Evolutionary conservation across 2,888 invertebrate genomes (phyloP), one percentile per base, ranked within the genome.

Genomic region (Drosophila vallismaia): DNA sequence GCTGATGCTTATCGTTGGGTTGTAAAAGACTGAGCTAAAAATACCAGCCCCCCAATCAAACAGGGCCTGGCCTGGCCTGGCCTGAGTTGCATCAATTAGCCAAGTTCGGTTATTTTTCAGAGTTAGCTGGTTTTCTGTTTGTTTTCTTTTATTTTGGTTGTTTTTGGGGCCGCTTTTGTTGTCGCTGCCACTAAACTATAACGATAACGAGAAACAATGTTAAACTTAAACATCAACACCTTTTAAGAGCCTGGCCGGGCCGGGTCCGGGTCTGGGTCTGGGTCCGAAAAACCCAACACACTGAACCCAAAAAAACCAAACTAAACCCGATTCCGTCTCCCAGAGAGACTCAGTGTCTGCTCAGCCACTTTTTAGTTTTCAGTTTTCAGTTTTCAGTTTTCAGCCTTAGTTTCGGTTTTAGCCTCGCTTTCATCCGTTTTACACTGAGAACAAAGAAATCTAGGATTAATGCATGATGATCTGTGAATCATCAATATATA

Each of bases 221-320:
- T 88, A 86, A 89, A 89, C 89, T 89, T 89, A 89, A 89, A 89
- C 89, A 89, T 89, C 89, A 87, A 89, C 89, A 89, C 89, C 89
- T 89, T 89, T 88, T 88, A 88, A 88, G 84, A 85, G 81, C 81
- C 79, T 80, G 77, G 73, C 71, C 73, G 69, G 68, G n/a, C n/a
- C n/a, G n/a, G n/a, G n/a, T n/a, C n/a, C n/a, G n/a, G n/a, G n/a
- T n/a, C n/a, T n/a, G n/a, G n/a, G n/a, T n/a, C n/a, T n/a, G n/a
- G n/a, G 56, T 44, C 50, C 54, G 19, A 50, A 56, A 45, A 51
- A 28, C 28, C 28, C 28, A 28, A 28, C 4, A 28, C 28, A 28
- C 28, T 28, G 28, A 4, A 6, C 28, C 40, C 31, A 1, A 36
- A 26, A 26, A 51, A 53, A 33, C 45, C 44, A 19, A 28, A 36